These are phyloP conservation scores for Araneus ventricosus DNA, from an alignment of 1,140 invertebrate species.

Conservation along the genomic window DNA sequence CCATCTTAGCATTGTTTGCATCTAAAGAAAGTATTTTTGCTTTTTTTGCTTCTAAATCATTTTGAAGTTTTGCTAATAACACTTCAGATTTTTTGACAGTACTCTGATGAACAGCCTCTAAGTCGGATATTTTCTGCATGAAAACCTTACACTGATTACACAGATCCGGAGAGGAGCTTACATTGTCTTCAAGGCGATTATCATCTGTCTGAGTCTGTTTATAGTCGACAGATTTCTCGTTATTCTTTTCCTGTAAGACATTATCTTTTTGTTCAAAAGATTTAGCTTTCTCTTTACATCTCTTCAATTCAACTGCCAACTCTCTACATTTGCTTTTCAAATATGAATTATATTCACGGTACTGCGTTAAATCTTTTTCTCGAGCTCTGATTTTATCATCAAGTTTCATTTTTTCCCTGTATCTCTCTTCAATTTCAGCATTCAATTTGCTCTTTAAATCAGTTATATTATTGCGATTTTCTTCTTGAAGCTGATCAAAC, in stretches of 20 bases:
- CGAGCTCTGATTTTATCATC: neutral
- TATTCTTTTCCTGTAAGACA: neutral
- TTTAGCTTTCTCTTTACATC: neutral
- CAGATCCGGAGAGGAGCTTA: neutral
- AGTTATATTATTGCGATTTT: neutral
- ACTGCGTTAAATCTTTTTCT: neutral
- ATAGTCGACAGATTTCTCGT: neutral
- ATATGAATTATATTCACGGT: neutral
- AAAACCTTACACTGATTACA: slow-evolving; percentile 17
- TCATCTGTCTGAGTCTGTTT: neutral
- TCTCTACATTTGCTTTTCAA: neutral
- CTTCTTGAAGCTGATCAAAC: neutral
- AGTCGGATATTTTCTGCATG: neutral
- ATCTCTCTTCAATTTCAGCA: slow-evolving; percentile 27
- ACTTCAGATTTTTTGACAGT: neutral
- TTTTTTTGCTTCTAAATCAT: neutral
- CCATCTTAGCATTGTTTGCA: neutral
- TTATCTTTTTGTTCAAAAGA: neutral
- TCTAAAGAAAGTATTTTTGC: slow-evolving; percentile 11
- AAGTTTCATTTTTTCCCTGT: neutral
- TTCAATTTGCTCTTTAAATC: neutral
- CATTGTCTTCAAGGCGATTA: neutral
- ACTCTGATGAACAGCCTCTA: neutral
- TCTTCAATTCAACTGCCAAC: neutral
- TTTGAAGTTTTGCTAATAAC: neutral